Conservation (phyloP, 2,113 vertebrate genomes). For the Tupaia tana region DNA sequence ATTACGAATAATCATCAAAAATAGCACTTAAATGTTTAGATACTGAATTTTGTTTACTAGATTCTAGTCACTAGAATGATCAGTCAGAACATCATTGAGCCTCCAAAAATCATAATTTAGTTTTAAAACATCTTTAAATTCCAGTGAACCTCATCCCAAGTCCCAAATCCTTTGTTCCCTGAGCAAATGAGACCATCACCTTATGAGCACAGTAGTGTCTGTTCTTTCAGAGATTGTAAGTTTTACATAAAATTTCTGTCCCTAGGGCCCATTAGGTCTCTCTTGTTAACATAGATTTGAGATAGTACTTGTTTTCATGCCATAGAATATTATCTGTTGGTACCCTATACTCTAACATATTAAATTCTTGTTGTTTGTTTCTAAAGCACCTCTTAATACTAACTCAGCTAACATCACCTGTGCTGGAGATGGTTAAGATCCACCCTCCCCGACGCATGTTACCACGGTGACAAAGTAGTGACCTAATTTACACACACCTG, state of each 20-base stretch:
- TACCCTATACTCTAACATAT: slow-evolving; percentile 4
- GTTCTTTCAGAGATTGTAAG: neutral
- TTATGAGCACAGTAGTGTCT: neutral
- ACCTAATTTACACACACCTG: slow-evolving; percentile 83
- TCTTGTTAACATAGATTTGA: slow-evolving; percentile 50
- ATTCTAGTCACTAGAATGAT: slow-evolving; percentile 12
- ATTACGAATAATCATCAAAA: slow-evolving; percentile 63
- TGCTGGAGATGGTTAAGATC: slow-evolving; percentile 74
- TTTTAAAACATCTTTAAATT: slow-evolving; percentile 4
- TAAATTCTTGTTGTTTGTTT: slow-evolving; percentile 69
- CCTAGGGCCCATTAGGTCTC: slow-evolving; percentile 23
- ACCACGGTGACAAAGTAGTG: slow-evolving; percentile 81
- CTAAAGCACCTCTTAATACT: slow-evolving; percentile 71
- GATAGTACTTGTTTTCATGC: slow-evolving; percentile 34
- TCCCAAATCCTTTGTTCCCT: neutral
- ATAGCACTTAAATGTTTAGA: slow-evolving; percentile 46
- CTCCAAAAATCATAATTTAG: slow-evolving; percentile 27
- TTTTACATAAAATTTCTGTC: slow-evolving; percentile 39
- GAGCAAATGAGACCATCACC: neutral
- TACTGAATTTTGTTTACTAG: neutral
- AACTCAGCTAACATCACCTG: slow-evolving; percentile 76
- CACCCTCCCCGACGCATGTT: slow-evolving; percentile 76
- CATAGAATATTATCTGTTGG: slow-evolving; percentile 11
- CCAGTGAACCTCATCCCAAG: neutral
- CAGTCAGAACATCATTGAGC: neutral